phyloP scores from a whole-genome alignment of 2,797 vertebrate species.

The Sebastes hubbsi region DNA sequence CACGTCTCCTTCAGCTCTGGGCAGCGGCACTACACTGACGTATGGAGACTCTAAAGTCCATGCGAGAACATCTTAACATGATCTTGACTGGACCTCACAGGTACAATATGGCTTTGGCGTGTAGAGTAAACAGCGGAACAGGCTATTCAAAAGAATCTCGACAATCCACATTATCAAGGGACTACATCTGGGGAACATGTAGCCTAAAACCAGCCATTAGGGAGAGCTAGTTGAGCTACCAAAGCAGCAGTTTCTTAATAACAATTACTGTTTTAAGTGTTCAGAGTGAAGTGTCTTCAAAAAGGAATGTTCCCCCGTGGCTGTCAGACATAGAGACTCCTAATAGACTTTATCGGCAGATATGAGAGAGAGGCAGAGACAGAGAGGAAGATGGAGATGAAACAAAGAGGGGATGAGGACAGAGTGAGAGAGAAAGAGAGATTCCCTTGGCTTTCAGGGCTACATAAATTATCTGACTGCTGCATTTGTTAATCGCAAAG shows the following conservation, averaged over 20 bases:
- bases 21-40: background rate
- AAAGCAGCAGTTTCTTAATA: constrained; percentile 55
- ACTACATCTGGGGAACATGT: constrained; percentile 29
- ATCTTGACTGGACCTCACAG: constrained; percentile 3
- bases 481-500: constrained; percentile 43
- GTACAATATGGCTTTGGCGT: background rate
- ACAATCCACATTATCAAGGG: constrained; percentile 24
- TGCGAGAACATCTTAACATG: constrained; percentile 3
- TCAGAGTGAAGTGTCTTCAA: constrained; percentile 55
- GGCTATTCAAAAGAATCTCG: constrained; percentile 1
- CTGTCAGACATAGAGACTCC: constrained; percentile 43
- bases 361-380: constrained; percentile 23
- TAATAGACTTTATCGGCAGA: constrained; percentile 65
- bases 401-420: constrained; percentile 32
- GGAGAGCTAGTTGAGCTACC: constrained; percentile 35
- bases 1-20: constrained; percentile 26
- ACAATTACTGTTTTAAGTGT: constrained; percentile 59
- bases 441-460: constrained; percentile 30
- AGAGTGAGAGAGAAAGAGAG: constrained; percentile 14
- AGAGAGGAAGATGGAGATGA: constrained; percentile 36
- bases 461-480: constrained; percentile 40
- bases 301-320: constrained; percentile 60
- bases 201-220: constrained; percentile 38
- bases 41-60: background rate
- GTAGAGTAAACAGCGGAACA: constrained; percentile 15